These are phyloP conservation scores for Labrus mixtus DNA, from an alignment of 2,113 vertebrate genomes.

Conservation along the genomic window DNA sequence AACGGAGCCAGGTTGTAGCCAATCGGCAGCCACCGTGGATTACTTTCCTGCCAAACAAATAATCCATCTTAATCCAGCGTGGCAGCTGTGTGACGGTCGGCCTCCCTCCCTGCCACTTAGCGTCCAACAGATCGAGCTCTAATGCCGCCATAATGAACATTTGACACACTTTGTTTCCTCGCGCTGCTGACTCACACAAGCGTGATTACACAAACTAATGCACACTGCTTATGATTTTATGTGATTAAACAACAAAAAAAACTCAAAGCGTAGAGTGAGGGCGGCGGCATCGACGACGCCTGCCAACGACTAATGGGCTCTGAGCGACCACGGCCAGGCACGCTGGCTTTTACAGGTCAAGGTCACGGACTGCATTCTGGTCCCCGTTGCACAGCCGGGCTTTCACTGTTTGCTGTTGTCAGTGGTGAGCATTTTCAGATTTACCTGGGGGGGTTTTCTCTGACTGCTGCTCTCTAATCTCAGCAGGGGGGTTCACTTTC, in stretches of 20 bases:
- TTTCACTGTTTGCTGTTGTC: constrained; percentile 4
- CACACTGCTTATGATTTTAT: constrained; percentile 59
- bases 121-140: constrained; percentile 51
- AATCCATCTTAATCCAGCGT: constrained; percentile 69
- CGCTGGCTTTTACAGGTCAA: constrained; percentile 41
- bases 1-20: constrained; percentile 14
- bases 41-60: constrained; percentile 59
- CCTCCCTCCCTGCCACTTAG: constrained; percentile 61
- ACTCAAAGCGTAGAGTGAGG: constrained; percentile 38
- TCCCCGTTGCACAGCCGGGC: neutral
- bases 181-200: constrained; percentile 51
- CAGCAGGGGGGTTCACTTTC: no score
- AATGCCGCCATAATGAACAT: constrained; percentile 68
- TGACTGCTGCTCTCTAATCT: neutral
- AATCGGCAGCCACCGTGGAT: constrained; percentile 48
- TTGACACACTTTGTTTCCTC: constrained; percentile 64
- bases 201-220: constrained; percentile 64
- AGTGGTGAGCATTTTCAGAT: neutral
- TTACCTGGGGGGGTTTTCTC: neutral
- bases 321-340: constrained; percentile 19
- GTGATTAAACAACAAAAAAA: constrained; percentile 60
- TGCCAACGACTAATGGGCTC: constrained; percentile 58
- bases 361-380: constrained; percentile 35
- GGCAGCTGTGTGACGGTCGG: constrained; percentile 59
- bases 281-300: constrained; percentile 8